These are phyloP conservation scores for Drosophila dives DNA, from an alignment of 2,888 invertebrate genomes.

Conservation along the genomic window DNA sequence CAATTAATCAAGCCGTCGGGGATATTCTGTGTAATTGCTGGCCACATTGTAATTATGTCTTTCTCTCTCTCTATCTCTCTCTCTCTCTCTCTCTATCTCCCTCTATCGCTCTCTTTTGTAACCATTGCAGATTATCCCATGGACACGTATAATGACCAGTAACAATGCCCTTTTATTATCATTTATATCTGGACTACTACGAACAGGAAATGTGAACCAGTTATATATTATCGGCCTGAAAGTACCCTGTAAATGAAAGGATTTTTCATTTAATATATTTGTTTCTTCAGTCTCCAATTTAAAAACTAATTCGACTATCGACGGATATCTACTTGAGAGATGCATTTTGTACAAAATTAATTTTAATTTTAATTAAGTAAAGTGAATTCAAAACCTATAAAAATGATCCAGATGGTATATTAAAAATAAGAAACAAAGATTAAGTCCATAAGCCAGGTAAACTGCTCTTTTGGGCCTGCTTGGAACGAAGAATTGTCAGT, in stretches of 20 bases:
- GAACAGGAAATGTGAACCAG: neutral
- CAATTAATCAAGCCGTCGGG: conserved; percentile 60
- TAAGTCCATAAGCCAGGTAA: neutral
- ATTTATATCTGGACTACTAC: conserved; percentile 45
- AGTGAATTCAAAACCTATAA: too few species aligned
- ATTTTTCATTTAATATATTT: neutral
- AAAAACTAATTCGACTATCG: neutral
- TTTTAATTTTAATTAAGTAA: too few species aligned
- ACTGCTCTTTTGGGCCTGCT: neutral
- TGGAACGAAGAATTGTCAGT: neutral
- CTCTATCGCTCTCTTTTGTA: neutral
- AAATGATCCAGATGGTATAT: neutral
- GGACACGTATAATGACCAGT: conserved; percentile 48
- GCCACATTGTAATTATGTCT: conserved; percentile 56
- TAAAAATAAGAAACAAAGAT: conserved; percentile 1
- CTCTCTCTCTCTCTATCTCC: neutral
- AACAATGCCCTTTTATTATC: conserved; percentile 50
- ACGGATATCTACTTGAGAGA: too few species aligned
- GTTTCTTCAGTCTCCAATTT: neutral
- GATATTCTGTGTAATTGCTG: conserved; percentile 58
- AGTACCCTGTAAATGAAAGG: conserved; percentile 10
- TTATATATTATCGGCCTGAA: neutral
- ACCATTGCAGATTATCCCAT: conserved; percentile 11
- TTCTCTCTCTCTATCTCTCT: conserved; percentile 24
- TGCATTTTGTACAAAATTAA: neutral